Evolutionary conservation across 2,113 vertebrate species (phyloP), one percentile per base, ranked within the genome.

Genomic region (Colaptes auratus): DNA sequence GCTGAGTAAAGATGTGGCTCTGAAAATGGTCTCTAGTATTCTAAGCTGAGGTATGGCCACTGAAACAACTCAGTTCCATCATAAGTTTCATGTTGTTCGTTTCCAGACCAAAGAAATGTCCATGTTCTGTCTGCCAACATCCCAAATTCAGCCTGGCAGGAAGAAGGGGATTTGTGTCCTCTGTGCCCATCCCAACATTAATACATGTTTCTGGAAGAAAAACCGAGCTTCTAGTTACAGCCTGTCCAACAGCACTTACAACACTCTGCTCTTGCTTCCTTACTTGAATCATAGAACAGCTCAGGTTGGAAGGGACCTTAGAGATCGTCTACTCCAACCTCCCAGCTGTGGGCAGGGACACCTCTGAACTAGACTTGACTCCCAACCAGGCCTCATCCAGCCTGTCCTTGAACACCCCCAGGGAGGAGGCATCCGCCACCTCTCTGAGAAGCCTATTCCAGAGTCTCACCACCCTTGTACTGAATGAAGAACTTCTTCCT

Each of bases 1-100:
- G 55, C 60, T 1, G 19, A 30, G 36, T 9, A 25, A 50, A 0
- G 11, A 48, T 0, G 1, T 36, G 15, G 15, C 53, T 63, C 52
- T 90, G 58, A 42, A 71, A 75, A 36, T 56, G 61, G 31, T 13
- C 28, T 18, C 33, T 2, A 2, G 53, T 52, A 28, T 44, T 5
- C 59, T 31, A 18, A 39, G 12, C 9, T 69, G 82, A 75, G 30
- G 7, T 69, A 69, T 44, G 90, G 14, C 4, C 35, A 13, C 61
- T 61, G 50, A 7, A 79, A 44, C 2, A 35, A 52, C 16, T 50
- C 24, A 25, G 25, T 8, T 24, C 15, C 15, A 6, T 71, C 16
- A 7, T 19, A n/a, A 63, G 9, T 64, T 67, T 78, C 12, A 27
- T 0, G 0, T 16, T 67, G 13, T 4, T 82, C 23, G 44, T 58